Conservation (phyloP, 2,888 invertebrate species). For the Pogonocherus hispidulus region DNA sequence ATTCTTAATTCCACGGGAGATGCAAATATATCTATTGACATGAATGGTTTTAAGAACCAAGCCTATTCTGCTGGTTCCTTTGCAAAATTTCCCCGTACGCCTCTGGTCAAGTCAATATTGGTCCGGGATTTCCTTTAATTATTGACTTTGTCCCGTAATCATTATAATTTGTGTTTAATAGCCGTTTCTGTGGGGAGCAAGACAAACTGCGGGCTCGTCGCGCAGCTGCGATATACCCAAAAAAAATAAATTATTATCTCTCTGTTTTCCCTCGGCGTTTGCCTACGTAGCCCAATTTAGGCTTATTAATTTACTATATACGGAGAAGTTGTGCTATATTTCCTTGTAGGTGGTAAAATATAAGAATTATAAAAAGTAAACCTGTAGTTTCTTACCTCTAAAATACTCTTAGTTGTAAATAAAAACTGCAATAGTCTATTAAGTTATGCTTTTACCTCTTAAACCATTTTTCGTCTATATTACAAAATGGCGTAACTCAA, state of each 20-base stretch:
- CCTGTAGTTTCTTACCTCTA: no score
- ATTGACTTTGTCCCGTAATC: slow-evolving; percentile 19
- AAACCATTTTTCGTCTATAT: no score
- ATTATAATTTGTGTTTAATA: slow-evolving; percentile 22
- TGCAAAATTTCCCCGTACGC: background rate
- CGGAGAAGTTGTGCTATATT: background rate
- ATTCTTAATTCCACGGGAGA: no score
- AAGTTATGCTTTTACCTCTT: no score
- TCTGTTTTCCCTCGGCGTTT: background rate
- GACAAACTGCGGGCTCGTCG: background rate
- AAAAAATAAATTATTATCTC: background rate
- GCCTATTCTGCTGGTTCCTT: no score
- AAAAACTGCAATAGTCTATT: no score
- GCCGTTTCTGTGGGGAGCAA: slow-evolving; percentile 5
- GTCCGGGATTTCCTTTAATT: slow-evolving; percentile 15
- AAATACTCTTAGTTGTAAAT: no score
- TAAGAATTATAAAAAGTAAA: background rate
- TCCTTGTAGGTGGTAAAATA: background rate
- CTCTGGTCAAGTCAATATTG: slow-evolving; percentile 14
- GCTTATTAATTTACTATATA: background rate
- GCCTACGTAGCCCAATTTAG: background rate
- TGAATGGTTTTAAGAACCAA: no score
- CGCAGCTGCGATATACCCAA: background rate
- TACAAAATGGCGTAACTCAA: no score
- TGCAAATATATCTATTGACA: no score